phyloP scores from a whole-genome alignment of 2,113 vertebrate species.

The Gymnorhina tibicen region DNA sequence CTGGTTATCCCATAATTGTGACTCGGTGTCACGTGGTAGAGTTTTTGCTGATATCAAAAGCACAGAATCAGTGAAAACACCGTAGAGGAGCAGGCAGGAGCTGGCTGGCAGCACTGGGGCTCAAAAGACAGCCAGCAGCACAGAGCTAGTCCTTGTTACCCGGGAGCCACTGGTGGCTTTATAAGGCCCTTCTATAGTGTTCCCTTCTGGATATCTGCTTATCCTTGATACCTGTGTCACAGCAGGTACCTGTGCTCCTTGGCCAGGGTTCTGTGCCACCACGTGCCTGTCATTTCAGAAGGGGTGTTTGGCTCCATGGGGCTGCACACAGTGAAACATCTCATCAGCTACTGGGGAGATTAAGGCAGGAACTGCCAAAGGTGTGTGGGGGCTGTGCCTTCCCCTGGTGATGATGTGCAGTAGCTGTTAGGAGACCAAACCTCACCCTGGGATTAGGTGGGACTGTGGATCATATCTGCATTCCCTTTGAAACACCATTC shows the following conservation, averaged over 20 bases:
- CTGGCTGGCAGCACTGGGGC: not conserved
- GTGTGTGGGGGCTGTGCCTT: not conserved
- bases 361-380: not conserved
- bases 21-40: not conserved
- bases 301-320: not conserved
- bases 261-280: not conserved
- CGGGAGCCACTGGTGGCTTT: not conserved
- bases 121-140: too few species aligned
- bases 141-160: not conserved
- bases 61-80: not conserved
- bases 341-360: not conserved
- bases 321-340: not conserved
- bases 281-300: fast-evolving
- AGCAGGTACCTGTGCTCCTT: not conserved
- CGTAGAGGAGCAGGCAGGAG: not conserved
- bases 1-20: not conserved
- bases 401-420: not conserved
- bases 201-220: not conserved
- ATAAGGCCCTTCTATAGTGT: not conserved
- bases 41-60: not conserved
- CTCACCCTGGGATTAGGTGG: not conserved
- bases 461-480: not conserved
- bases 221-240: not conserved
- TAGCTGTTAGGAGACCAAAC: not conserved
- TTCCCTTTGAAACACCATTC: not conserved